These are phyloP conservation scores for Aphaenogaster floridana DNA, from an alignment of 1,140 invertebrate genomes.

Conservation along the genomic window DNA sequence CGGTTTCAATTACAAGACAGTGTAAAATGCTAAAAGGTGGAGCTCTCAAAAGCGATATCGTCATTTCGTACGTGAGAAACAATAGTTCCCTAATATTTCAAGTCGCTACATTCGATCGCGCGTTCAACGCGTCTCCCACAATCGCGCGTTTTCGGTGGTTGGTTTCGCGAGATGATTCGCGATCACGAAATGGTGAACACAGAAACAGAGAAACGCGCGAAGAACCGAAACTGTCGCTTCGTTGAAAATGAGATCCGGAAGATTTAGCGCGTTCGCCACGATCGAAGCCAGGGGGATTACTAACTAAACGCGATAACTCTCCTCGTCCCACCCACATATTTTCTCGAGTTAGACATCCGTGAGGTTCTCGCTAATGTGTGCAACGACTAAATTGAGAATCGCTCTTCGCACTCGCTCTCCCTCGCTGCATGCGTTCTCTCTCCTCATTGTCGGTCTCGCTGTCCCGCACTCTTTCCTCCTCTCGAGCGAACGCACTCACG, in stretches of 20 bases:
- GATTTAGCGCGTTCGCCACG: slow-evolving; percentile 16
- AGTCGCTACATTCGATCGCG: slow-evolving; percentile 17
- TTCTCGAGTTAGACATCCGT: background rate
- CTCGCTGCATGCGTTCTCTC: background rate
- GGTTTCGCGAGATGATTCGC: slow-evolving; percentile 4
- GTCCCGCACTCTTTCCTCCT: too few relatives aligned
- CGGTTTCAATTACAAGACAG: slow-evolving; percentile 17
- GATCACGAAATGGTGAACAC: slow-evolving; percentile 14
- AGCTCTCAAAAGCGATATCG: background rate
- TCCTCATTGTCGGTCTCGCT: background rate
- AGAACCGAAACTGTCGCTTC: background rate
- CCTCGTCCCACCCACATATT: background rate
- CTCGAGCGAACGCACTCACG: slow-evolving; percentile 19
- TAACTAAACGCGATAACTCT: background rate
- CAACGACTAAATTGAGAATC: slow-evolving; percentile 24
- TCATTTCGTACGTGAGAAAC: slow-evolving; percentile 16
- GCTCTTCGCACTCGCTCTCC: slow-evolving; percentile 17
- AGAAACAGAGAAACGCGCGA: slow-evolving; percentile 7
- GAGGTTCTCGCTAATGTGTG: background rate
- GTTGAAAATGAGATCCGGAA: slow-evolving; percentile 54
- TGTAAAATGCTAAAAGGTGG: slow-evolving; percentile 33
- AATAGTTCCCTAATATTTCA: slow-evolving; percentile 9
- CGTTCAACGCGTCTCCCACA: background rate
- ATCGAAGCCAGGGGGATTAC: slow-evolving; percentile 27
- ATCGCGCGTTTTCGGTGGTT: background rate